These are phyloP conservation scores for Meghimatium bilineatum DNA, from an alignment of 2,888 invertebrate genomes.

Conservation along the genomic window DNA sequence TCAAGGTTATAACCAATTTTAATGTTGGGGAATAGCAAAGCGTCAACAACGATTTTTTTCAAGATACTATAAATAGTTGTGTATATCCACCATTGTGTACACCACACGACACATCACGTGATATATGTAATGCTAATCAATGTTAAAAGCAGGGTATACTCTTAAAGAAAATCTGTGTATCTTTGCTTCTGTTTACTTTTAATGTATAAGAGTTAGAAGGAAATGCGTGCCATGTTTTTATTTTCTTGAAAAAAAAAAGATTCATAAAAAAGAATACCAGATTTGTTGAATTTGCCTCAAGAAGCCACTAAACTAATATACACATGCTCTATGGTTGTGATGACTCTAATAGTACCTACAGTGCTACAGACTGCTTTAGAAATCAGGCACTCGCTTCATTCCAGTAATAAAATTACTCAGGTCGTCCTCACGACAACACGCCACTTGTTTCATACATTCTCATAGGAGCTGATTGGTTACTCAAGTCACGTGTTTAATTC, in stretches of 20 bases:
- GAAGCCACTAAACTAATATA: background rate
- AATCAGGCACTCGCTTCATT: background rate
- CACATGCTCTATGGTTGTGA: background rate
- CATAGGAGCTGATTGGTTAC: slow-evolving; percentile 14
- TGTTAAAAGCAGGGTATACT: too few relatives aligned
- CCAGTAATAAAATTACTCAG: background rate
- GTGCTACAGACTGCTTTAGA: background rate
- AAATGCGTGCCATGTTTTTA: background rate
- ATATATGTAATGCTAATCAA: too few relatives aligned
- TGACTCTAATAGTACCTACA: background rate
- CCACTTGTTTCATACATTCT: background rate
- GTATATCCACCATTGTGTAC: too few relatives aligned
- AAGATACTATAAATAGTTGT: too few relatives aligned
- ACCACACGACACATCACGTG: too few relatives aligned
- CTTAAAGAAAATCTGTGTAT: background rate
- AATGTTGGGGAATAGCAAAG: too few relatives aligned
- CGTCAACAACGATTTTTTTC: too few relatives aligned
- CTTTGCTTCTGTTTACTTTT: background rate
- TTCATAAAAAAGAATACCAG: background rate
- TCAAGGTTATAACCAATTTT: too few relatives aligned
- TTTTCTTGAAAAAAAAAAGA: background rate
- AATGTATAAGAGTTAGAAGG: background rate
- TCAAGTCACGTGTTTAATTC: slow-evolving; percentile 23
- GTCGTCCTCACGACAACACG: background rate
- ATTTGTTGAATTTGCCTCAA: background rate